Percentiles rank a stretch among this genome's conserved stretches.
Conservation (phyloP, 2,113 vertebrate species). For the Gasterosteus nipponicus region DNA sequence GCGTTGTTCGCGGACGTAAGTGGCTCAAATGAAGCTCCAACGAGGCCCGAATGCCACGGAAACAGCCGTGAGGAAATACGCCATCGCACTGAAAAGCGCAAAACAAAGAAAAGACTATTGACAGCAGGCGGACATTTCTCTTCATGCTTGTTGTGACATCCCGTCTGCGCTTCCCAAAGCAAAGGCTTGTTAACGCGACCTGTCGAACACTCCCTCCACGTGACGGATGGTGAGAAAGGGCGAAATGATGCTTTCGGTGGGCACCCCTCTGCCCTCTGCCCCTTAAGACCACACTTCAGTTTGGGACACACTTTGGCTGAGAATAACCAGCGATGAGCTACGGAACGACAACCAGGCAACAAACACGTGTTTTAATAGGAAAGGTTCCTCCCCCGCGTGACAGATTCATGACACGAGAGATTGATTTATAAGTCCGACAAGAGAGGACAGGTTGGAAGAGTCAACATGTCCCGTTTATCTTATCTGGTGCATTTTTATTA, state of each 20-base stretch:
- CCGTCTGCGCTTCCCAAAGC: constrained; percentile 31
- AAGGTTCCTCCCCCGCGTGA: constrained; percentile 55
- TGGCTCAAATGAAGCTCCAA: constrained; percentile 18
- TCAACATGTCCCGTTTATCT: constrained; percentile 60
- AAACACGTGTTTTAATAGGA: neutral
- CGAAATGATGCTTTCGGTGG: constrained; percentile 24
- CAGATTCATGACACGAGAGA: constrained; percentile 60
- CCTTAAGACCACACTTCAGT: constrained; percentile 11
- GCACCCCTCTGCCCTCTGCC: constrained; percentile 2
- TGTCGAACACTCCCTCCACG: neutral
- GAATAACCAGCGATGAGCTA: constrained; percentile 2
- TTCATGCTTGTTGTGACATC: constrained; percentile 5
- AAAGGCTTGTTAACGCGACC: constrained; percentile 11
- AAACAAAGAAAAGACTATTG: constrained; percentile 58
- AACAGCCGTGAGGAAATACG: neutral
- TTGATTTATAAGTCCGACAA: constrained; percentile 33
- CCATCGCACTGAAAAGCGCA: constrained; percentile 25
- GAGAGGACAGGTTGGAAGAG: constrained; percentile 61
- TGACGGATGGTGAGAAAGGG: constrained; percentile 41
- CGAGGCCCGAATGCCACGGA: constrained; percentile 20
- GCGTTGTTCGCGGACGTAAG: constrained; percentile 24
- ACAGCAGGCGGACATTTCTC: constrained; percentile 22
- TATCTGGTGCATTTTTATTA: constrained; percentile 13
- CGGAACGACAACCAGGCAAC: too few species aligned
- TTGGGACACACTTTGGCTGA: neutral